These are phyloP conservation scores for Myotis findleyi DNA, from an alignment of 2,797 vertebrate species.

Conservation along the genomic window DNA sequence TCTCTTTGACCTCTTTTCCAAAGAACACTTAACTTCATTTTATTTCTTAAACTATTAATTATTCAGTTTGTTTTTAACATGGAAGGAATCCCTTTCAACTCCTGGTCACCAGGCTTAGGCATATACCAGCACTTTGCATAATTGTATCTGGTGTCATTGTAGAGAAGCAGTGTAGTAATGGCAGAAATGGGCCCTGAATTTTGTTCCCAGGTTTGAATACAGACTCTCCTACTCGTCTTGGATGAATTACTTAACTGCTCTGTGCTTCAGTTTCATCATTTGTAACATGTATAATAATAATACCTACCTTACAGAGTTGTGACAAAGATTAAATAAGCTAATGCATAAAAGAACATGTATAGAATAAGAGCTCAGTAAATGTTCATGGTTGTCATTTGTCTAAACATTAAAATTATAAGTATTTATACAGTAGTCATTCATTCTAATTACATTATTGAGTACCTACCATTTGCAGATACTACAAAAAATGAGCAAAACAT, in stretches of 20 bases:
- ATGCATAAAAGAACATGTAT: not conserved
- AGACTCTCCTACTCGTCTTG: not conserved
- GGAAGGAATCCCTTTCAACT: not conserved
- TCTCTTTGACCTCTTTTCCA: conserved; percentile 28
- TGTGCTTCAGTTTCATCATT: not conserved
- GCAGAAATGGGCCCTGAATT: not conserved
- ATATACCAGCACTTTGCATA: not conserved
- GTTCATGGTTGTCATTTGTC: not conserved
- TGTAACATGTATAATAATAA: not conserved
- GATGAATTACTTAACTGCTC: not conserved
- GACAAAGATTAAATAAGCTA: conserved; percentile 5
- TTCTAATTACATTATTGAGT: not conserved
- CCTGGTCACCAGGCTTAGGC: not conserved
- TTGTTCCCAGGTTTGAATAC: not conserved
- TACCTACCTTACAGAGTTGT: not conserved
- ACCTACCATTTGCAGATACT: not conserved
- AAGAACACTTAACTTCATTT: conserved; percentile 2
- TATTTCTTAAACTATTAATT: conserved; percentile 51
- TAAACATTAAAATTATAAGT: not conserved
- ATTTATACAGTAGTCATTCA: not conserved
- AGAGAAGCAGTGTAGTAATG: not conserved
- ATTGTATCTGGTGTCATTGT: not conserved
- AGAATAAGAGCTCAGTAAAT: not conserved
- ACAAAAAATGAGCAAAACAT: conserved; percentile 4
- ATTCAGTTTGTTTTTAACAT: not conserved